These are phyloP conservation scores for Ceramica pisi DNA, from an alignment of 2,888 invertebrate species.

Conservation along the genomic window DNA sequence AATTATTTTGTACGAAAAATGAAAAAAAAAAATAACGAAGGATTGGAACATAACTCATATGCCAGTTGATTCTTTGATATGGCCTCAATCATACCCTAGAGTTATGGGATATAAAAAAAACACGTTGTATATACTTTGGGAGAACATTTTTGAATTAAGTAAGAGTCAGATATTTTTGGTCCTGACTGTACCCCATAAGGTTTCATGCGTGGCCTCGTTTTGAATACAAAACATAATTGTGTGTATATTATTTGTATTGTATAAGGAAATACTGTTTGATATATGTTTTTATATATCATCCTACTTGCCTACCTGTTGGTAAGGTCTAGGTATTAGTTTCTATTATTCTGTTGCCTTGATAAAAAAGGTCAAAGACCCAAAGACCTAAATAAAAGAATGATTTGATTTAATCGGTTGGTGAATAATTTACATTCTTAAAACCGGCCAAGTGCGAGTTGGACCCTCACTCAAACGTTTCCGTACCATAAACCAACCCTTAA, in stretches of 20 bases:
- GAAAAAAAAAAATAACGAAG: no score
- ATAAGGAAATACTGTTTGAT: neutral
- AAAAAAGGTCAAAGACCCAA: neutral
- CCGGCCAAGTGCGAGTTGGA: neutral
- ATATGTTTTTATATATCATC: neutral
- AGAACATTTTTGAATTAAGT: neutral
- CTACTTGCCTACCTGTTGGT: neutral
- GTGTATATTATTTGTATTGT: constrained; percentile 19
- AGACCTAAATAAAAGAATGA: neutral
- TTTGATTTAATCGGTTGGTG: neutral
- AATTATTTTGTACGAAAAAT: no score
- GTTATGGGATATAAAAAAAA: no score
- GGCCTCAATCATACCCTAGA: no score
- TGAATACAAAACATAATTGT: constrained; percentile 29
- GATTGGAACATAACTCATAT: no score
- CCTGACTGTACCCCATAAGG: constrained; percentile 19
- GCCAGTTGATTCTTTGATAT: no score
- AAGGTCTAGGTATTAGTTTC: neutral
- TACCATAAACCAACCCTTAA: no score
- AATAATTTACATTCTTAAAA: no score
- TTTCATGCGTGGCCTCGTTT: constrained; percentile 22
- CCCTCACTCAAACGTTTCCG: no score
- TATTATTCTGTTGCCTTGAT: neutral
- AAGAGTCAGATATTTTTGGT: neutral
- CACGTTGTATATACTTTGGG: no score